These are phyloP conservation scores for Dromas ardeola DNA, from an alignment of 2,113 vertebrate genomes.

Conservation along the genomic window DNA sequence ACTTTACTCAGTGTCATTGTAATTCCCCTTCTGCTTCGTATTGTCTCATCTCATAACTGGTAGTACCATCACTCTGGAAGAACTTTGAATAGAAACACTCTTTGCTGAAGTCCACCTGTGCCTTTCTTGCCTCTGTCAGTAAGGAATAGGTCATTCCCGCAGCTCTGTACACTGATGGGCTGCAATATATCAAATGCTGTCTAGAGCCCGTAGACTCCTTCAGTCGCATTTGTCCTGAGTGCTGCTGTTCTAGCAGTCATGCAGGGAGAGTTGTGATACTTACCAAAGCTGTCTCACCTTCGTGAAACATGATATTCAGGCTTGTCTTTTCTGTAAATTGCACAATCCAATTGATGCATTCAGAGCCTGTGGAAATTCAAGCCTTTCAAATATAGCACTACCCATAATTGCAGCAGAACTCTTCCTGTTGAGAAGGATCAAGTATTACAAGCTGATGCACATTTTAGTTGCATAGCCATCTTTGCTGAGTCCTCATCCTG, in stretches of 20 bases:
- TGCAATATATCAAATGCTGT: background rate
- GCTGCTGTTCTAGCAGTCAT: background rate
- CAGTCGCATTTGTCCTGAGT: background rate
- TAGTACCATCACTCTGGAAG: background rate
- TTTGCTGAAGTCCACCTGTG: background rate
- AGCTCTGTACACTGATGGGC: background rate
- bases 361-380: background rate
- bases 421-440: background rate
- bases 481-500: background rate
- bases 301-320: fast-evolving
- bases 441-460: background rate
- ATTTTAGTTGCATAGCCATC: background rate
- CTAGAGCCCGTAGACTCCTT: background rate
- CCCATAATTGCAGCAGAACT: background rate
- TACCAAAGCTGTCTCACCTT: background rate
- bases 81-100: background rate
- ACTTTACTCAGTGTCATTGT: background rate
- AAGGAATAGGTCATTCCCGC: background rate
- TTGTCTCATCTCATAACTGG: background rate
- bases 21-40: background rate
- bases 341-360: background rate
- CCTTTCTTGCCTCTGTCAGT: background rate
- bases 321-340: background rate
- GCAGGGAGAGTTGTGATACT: background rate
- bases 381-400: background rate